Evolutionary conservation across 1,140 invertebrate genomes (phyloP).

Genomic region (Diprion similis): DNA sequence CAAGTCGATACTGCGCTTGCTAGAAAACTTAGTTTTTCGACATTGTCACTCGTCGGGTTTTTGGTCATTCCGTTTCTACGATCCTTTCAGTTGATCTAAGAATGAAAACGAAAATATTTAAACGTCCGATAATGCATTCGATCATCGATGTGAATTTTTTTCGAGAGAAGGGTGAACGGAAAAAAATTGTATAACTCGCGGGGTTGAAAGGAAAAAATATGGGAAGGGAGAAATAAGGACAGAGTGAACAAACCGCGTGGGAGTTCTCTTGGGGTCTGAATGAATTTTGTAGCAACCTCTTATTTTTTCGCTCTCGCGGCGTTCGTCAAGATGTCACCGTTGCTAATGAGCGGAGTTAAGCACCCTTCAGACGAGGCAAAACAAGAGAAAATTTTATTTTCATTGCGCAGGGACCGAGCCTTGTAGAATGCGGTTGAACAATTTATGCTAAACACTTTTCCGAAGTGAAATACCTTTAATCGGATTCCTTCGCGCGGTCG

Average conservation of each 20-base stretch:
- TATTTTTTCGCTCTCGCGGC: conserved; percentile 11
- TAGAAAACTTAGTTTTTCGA: too few relatives aligned
- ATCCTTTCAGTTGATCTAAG: too few relatives aligned
- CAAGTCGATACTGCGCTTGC: too few relatives aligned
- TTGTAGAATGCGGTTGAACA: conserved; percentile 15
- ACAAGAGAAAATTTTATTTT: conserved; percentile 35
- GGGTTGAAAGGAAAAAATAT: too few relatives aligned
- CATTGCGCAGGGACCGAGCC: conserved; percentile 26
- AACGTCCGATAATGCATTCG: background rate
- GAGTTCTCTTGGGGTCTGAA: background rate
- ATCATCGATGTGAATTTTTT: background rate
- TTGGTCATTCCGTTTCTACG: too few relatives aligned
- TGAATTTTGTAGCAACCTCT: background rate
- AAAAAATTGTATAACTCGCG: too few relatives aligned
- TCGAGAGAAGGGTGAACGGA: background rate
- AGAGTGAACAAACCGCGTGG: too few relatives aligned
- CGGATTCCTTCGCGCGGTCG: background rate
- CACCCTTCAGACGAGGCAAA: conserved; percentile 30
- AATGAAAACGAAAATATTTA: background rate
- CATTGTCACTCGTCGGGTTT: too few relatives aligned
- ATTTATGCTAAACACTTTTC: conserved; percentile 54
- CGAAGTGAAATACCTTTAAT: conserved; percentile 25
- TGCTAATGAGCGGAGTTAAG: conserved; percentile 53
- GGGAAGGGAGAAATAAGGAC: too few relatives aligned
- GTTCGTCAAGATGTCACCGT: conserved; percentile 58